Conservation (phyloP, 1,140 invertebrate genomes). For the Monomorium pharaonis region DNA sequence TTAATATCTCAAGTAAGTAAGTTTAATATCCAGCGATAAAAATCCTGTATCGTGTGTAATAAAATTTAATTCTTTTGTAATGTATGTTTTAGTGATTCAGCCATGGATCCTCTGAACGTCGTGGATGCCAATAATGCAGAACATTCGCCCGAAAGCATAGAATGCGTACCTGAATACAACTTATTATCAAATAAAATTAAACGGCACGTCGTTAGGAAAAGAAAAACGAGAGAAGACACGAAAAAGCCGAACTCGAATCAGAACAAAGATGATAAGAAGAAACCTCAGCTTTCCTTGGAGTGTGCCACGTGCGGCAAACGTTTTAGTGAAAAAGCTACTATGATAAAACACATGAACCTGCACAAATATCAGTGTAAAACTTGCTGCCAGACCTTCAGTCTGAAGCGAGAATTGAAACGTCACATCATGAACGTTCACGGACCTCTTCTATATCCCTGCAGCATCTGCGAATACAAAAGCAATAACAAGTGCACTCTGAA, state of each 20-base stretch:
- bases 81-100: conserved; percentile 62
- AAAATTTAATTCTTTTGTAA: conserved; percentile 33
- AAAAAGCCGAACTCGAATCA: background rate
- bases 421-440: conserved; percentile 80
- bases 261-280: background rate
- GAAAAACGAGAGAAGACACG: background rate
- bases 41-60: background rate
- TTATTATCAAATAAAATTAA: background rate
- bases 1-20: conserved; percentile 66
- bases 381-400: conserved; percentile 66
- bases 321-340: conserved; percentile 82
- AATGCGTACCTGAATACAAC: background rate
- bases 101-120: conserved; percentile 43
- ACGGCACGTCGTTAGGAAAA: background rate
- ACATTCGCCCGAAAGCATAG: background rate
- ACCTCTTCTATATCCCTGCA: conserved; percentile 63
- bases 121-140: conserved; percentile 4
- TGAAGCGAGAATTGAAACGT: conserved; percentile 62
- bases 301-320: conserved; percentile 62
- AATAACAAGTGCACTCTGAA: conserved; percentile 83
- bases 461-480: conserved; percentile 82
- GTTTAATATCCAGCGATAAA: conserved; percentile 42
- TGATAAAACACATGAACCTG: conserved; percentile 79
- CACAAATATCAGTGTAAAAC: conserved; percentile 72
- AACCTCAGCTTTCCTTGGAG: background rate